Evolutionary conservation across 2,797 vertebrate genomes (phyloP).

Genomic region (Rhincodon typus): DNA sequence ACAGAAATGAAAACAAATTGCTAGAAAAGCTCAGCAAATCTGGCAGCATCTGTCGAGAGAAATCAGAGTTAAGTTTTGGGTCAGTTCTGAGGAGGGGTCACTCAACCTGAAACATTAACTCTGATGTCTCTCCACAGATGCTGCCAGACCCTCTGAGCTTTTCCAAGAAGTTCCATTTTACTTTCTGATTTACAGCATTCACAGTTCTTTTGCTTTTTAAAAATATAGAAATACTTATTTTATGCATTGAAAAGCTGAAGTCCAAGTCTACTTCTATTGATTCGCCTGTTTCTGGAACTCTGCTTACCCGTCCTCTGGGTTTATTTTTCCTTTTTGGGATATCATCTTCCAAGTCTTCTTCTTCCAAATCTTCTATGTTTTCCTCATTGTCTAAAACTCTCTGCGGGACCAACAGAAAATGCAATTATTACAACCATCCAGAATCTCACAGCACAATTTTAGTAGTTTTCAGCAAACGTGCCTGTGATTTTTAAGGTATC

Average conservation of each 20-base stretch:
- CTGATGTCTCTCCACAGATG: too few relatives aligned
- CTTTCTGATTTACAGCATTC: too few relatives aligned
- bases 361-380: constrained; percentile 87
- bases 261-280: not conserved
- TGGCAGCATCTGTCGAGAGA: too few relatives aligned
- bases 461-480: not conserved
- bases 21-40: too few relatives aligned
- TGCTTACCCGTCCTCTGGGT: constrained; percentile 86
- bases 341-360: constrained; percentile 90
- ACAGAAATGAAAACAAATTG: too few relatives aligned
- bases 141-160: too few relatives aligned
- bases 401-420: constrained; percentile 56
- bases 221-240: not conserved
- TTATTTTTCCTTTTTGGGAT: constrained; percentile 89
- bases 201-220: too few relatives aligned
- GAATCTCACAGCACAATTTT: not conserved
- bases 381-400: constrained; percentile 94
- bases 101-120: too few relatives aligned
- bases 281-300: not conserved
- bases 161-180: too few relatives aligned
- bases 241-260: not conserved
- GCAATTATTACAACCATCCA: not conserved
- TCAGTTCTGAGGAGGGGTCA: too few relatives aligned
- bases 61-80: too few relatives aligned
- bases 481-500: not conserved